Conservation (phyloP, 2,797 vertebrate species). For the Enteromius unitaeniatus region DNA sequence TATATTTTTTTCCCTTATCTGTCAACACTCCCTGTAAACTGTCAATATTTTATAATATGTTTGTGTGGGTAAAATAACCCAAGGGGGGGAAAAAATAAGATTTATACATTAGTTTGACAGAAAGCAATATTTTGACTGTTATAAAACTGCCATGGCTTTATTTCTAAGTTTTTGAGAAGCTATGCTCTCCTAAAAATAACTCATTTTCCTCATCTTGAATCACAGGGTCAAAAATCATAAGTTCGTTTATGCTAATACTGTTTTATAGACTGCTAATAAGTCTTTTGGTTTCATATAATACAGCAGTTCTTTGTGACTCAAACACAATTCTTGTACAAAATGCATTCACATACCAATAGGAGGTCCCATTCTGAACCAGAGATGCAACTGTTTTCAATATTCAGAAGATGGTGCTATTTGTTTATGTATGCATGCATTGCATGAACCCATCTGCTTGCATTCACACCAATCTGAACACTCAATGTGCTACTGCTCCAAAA, state of each 20-base stretch:
- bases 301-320: neutral
- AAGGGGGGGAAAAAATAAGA: neutral
- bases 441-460: constrained; percentile 75
- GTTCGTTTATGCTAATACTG: neutral
- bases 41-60: constrained; percentile 68
- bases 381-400: constrained; percentile 74
- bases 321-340: neutral
- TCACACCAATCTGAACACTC: constrained; percentile 54
- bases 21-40: constrained; percentile 62
- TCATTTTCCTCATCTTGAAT: neutral
- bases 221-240: neutral
- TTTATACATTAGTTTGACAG: constrained; percentile 12
- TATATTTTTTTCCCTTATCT: constrained; percentile 68
- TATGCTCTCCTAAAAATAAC: constrained; percentile 1
- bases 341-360: constrained; percentile 44
- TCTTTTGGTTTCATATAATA: neutral
- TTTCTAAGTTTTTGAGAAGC: neutral
- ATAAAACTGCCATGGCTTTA: constrained; percentile 47
- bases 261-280: neutral
- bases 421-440: constrained; percentile 79
- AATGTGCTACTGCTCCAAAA: constrained; percentile 6
- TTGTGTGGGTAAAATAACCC: constrained; percentile 49
- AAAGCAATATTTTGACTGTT: constrained; percentile 64
- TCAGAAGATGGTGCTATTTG: constrained; percentile 81
- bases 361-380: constrained; percentile 69